Evolutionary conservation across 2,888 invertebrate genomes (phyloP).

Genomic region (Stegophylla sp.): DNA sequence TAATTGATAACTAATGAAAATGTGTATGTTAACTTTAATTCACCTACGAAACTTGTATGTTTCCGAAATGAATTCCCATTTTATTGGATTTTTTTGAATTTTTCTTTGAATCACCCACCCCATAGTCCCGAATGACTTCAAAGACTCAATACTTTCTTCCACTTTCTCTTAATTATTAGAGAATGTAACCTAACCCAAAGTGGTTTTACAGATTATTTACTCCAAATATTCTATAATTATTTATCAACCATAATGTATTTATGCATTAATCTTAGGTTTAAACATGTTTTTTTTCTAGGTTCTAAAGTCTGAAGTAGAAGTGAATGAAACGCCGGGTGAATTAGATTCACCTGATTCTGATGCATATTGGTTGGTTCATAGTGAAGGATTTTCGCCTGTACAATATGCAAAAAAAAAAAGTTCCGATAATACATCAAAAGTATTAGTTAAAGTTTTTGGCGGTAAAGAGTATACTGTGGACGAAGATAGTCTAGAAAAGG

Average conservation of each 20-base stretch:
- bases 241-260: not conserved
- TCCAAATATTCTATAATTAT: conserved; percentile 28
- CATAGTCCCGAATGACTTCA: conserved; percentile 7
- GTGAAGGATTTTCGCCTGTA: conserved; percentile 88
- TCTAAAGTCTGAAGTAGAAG: conserved; percentile 29
- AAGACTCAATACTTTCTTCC: conserved; percentile 55
- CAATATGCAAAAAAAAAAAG: conserved; percentile 64
- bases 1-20: not conserved
- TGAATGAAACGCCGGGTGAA: conserved; percentile 71
- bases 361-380: conserved; percentile 90
- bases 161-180: conserved; percentile 53
- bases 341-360: conserved; percentile 77
- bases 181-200: conserved; percentile 31
- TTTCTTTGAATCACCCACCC: conserved; percentile 21
- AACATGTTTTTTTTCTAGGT: conserved; percentile 17
- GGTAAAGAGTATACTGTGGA: conserved; percentile 88
- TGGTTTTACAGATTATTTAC: conserved; percentile 24
- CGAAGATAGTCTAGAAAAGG: conserved; percentile 95
- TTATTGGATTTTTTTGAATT: too few relatives aligned
- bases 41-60: not conserved
- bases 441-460: conserved; percentile 78
- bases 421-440: conserved; percentile 68
- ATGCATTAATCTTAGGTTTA: too few relatives aligned
- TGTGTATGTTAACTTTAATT: not conserved
- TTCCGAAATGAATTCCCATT: not conserved